Evolutionary conservation across 2,797 vertebrate species (phyloP).

Genomic region (Buphagus erythrorhynchus): DNA sequence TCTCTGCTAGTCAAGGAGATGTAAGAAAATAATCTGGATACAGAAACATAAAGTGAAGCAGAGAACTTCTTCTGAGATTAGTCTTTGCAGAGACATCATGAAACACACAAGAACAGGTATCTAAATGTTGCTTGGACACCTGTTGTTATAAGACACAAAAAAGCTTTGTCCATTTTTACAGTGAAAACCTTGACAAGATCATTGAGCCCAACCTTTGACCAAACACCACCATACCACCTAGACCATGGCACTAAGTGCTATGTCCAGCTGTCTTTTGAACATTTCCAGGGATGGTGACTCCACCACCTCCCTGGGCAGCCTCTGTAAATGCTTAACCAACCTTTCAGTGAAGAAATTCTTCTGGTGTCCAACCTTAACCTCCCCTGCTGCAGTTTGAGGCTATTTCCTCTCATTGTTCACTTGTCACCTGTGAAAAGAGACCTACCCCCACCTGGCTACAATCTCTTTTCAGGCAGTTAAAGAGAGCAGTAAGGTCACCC

Average conservation of each 20-base stretch:
- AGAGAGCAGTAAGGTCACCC: neutral
- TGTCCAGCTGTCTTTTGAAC: neutral
- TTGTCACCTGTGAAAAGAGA: neutral
- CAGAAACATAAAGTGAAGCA: neutral
- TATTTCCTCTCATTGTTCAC: fast-evolving
- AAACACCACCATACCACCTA: fast-evolving
- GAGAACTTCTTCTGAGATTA: neutral
- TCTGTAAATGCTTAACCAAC: neutral
- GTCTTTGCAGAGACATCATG: neutral
- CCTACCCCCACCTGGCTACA: fast-evolving
- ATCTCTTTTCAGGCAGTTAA: fast-evolving
- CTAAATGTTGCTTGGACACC: neutral
- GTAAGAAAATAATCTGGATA: neutral
- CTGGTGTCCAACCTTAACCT: neutral
- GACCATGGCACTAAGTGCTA: neutral
- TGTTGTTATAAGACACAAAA: neutral
- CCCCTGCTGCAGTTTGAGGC: neutral
- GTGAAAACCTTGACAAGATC: neutral
- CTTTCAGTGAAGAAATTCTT: neutral
- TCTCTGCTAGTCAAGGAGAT: neutral
- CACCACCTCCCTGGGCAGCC: neutral
- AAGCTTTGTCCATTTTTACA: neutral
- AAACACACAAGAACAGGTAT: fast-evolving
- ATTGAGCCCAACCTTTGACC: neutral
- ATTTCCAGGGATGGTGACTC: neutral